phyloP scores from a whole-genome alignment of 2,888 invertebrate genomes.

The Drepanosiphum platanoidis region DNA sequence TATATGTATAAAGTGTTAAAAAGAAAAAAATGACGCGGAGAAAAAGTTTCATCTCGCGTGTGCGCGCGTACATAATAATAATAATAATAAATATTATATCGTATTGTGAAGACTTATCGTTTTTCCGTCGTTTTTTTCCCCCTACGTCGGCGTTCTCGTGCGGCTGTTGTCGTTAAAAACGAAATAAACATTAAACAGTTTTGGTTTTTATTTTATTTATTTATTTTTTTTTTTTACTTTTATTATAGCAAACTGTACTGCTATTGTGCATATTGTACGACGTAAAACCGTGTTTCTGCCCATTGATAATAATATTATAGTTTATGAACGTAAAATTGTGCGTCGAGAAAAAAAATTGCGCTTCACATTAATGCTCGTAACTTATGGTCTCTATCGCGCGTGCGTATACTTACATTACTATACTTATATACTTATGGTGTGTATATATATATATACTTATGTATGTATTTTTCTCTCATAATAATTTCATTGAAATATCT shows the following conservation, averaged over 20 bases:
- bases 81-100: not conserved
- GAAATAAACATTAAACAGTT: conserved; percentile 5
- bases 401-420: not conserved
- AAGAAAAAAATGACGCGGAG: not conserved
- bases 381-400: not conserved
- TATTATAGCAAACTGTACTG: not conserved
- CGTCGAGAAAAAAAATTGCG: not conserved
- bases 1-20: not conserved
- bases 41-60: not conserved
- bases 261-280: not conserved
- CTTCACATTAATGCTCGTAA: conserved; percentile 1
- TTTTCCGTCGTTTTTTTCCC: not conserved
- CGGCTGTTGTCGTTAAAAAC: conserved; percentile 4
- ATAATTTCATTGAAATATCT: too few relatives aligned
- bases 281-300: not conserved
- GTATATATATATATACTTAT: too few relatives aligned
- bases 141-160: not conserved
- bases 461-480: too few relatives aligned
- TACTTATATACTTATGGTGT: too few relatives aligned
- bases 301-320: not conserved
- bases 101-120: not conserved
- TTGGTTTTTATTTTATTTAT: not conserved
- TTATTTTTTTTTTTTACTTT: not conserved
- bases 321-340: not conserved
- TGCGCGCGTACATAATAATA: too few relatives aligned